These are phyloP conservation scores for Rafetus swinhoei DNA, from an alignment of 2,113 vertebrate species.

Conservation along the genomic window DNA sequence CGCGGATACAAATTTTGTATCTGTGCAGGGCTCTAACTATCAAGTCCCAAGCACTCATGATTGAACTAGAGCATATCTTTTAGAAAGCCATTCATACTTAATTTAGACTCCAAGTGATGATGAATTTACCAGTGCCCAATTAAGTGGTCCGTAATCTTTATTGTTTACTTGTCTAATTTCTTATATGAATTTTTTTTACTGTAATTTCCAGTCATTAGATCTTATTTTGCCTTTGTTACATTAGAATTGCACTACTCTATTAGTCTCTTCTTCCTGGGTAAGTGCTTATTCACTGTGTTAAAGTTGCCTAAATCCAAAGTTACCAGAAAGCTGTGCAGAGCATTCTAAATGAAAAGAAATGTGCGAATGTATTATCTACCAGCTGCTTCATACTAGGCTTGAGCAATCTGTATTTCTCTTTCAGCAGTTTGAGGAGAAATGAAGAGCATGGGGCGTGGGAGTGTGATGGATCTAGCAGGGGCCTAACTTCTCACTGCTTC, in stretches of 20 bases:
- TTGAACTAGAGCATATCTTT: not conserved
- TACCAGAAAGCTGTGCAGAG: not conserved
- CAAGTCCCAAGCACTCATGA: not conserved
- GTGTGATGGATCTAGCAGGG: not conserved
- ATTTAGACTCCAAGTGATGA: not conserved
- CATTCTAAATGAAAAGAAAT: not conserved
- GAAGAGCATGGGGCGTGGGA: not conserved
- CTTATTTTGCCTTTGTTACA: not conserved
- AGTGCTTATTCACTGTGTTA: not conserved
- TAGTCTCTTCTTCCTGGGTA: not conserved
- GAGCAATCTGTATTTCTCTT: not conserved
- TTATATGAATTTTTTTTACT: not conserved
- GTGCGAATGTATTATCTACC: not conserved
- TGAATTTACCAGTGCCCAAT: not conserved
- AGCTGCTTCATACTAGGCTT: not conserved
- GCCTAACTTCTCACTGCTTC: not conserved
- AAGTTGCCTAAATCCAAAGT: not conserved
- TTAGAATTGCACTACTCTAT: not conserved
- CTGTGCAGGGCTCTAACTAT: not conserved
- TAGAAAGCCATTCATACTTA: not conserved
- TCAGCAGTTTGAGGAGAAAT: not conserved
- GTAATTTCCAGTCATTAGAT: not conserved
- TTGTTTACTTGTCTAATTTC: not conserved
- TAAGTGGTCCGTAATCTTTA: not conserved
- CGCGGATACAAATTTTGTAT: too few species aligned